Percentiles rank a stretch among this genome's conserved stretches.
These are phyloP conservation scores for Halcyon leucocephala DNA, from an alignment of 2,797 vertebrate species.

Conservation along the genomic window DNA sequence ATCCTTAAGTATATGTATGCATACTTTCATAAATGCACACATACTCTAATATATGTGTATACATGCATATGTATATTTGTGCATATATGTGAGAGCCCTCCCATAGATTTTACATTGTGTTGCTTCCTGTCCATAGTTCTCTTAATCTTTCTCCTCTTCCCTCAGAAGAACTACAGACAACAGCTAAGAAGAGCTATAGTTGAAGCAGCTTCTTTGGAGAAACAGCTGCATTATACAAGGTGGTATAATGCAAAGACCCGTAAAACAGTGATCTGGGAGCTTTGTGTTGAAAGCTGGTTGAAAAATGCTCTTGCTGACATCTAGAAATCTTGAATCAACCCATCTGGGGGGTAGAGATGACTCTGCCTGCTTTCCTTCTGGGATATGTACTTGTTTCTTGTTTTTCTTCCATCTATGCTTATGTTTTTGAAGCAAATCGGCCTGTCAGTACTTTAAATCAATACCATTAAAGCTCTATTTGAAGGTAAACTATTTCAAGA, in stretches of 20 bases:
- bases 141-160: background rate
- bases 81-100: background rate
- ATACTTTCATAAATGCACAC: background rate
- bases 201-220: background rate
- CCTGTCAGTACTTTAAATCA: slow-evolving; percentile 26
- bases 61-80: background rate
- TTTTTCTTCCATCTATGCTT: background rate
- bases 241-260: background rate
- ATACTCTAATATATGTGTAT: accelerated
- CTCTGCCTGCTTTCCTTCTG: background rate
- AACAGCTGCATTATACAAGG: background rate
- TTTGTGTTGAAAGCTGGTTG: background rate
- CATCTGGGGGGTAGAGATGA: background rate
- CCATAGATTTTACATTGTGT: accelerated
- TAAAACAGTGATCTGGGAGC: background rate
- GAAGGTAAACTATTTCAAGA: slow-evolving; percentile 59
- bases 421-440: slow-evolving; percentile 31
- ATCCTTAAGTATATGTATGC: background rate
- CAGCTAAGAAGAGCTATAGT: background rate
- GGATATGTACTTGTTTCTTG: background rate
- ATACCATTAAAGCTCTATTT: slow-evolving; percentile 52
- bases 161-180: background rate
- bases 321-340: background rate
- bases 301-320: background rate
- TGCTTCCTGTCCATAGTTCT: background rate